Percentiles rank a stretch among this genome's conserved stretches.
phyloP scores from a whole-genome alignment of 2,113 vertebrate species.

The Scartelaos histophorus region DNA sequence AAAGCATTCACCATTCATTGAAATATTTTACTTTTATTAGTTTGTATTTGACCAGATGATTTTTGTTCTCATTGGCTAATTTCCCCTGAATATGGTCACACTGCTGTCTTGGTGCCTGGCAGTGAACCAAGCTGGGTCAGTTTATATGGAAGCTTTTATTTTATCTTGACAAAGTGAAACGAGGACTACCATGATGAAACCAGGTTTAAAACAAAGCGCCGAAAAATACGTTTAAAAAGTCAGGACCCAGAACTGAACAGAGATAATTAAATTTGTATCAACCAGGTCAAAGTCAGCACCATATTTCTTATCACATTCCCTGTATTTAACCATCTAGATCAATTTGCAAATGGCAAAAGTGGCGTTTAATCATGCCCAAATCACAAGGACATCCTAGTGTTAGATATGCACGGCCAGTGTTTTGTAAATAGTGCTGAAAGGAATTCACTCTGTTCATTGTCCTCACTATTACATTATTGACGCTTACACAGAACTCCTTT shows the following conservation, averaged over 20 bases:
- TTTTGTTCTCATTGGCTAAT: no score
- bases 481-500: constrained; percentile 31
- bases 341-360: background rate
- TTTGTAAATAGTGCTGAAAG: constrained; percentile 49
- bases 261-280: background rate
- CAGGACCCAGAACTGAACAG: background rate
- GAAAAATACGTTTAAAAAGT: background rate
- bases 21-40: background rate
- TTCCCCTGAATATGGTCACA: no score
- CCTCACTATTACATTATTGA: constrained; percentile 26
- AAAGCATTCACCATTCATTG: background rate
- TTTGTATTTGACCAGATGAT: no score
- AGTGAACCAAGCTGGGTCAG: no score
- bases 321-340: background rate
- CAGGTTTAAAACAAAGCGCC: background rate
- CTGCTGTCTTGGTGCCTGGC: no score
- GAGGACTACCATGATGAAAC: no score
- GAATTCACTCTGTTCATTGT: constrained; percentile 19
- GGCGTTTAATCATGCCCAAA: background rate
- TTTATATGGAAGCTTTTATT: no score
- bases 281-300: background rate
- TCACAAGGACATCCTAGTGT: background rate
- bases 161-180: no score
- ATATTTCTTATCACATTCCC: background rate
- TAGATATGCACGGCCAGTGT: constrained; percentile 21